phyloP scores from a whole-genome alignment of 2,888 invertebrate genomes.

The Lymantria monacha region DNA sequence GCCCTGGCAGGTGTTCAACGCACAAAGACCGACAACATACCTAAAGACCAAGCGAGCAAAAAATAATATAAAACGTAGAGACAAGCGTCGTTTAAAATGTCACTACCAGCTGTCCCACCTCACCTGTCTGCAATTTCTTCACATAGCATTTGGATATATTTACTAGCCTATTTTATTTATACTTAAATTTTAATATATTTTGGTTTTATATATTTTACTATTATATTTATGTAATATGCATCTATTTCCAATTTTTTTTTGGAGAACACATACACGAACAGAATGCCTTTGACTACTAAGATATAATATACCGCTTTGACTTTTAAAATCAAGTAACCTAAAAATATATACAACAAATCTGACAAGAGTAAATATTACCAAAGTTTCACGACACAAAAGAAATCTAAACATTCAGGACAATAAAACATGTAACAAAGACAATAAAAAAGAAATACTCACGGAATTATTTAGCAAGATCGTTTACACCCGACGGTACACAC shows the following conservation, averaged over 20 bases:
- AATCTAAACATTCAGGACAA: neutral
- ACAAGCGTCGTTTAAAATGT: slow-evolving; percentile 59
- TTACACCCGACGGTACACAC: slow-evolving; percentile 46
- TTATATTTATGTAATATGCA: too few relatives aligned
- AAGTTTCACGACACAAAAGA: too few relatives aligned
- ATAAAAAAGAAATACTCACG: slow-evolving; percentile 49
- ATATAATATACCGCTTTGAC: too few relatives aligned
- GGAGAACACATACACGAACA: too few relatives aligned
- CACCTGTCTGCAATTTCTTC: slow-evolving; percentile 51
- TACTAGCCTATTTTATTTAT: neutral
- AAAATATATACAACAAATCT: too few relatives aligned
- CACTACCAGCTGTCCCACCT: slow-evolving; percentile 65
- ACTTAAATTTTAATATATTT: too few relatives aligned
- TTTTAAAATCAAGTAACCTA: too few relatives aligned
- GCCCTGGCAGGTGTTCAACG: slow-evolving; percentile 63
- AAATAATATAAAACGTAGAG: slow-evolving; percentile 47
- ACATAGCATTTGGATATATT: slow-evolving; percentile 25
- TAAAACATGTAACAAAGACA: slow-evolving; percentile 7
- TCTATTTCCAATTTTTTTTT: too few relatives aligned
- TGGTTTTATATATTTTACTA: too few relatives aligned
- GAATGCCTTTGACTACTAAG: too few relatives aligned
- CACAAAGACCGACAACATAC: slow-evolving; percentile 56
- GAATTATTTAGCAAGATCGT: slow-evolving; percentile 42
- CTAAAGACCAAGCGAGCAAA: slow-evolving; percentile 54
- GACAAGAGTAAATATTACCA: too few relatives aligned